Evolutionary conservation across 2,113 vertebrate species (phyloP).

Genomic region (Microcebus ravelobensis): DNA sequence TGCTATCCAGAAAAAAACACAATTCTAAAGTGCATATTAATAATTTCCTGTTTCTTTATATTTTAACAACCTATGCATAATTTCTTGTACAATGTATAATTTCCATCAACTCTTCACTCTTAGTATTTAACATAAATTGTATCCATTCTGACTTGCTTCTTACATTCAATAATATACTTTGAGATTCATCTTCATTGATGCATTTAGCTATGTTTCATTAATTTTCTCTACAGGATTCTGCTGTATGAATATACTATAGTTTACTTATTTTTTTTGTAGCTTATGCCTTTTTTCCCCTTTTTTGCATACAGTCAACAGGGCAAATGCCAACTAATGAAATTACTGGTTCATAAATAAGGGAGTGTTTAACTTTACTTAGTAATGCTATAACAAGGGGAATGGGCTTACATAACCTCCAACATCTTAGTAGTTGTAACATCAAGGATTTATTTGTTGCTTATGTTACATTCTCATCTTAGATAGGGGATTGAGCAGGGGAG

Average conservation of each 20-base stretch:
- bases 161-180: background rate
- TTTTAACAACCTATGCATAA: background rate
- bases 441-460: background rate
- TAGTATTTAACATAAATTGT: background rate
- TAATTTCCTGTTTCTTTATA: background rate
- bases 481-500: background rate
- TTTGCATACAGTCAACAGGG: background rate
- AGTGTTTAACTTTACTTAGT: background rate
- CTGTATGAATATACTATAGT: background rate
- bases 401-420: background rate
- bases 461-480: background rate
- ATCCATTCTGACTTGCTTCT: background rate
- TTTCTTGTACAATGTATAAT: background rate
- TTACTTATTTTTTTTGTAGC: background rate
- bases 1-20: background rate
- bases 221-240: background rate
- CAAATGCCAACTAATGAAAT: background rate
- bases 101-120: background rate
- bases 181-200: slow-evolving; percentile 7
- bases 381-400: background rate
- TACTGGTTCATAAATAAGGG: background rate
- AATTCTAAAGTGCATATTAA: background rate
- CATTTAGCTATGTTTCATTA: slow-evolving; percentile 20
- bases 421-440: background rate
- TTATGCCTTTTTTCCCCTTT: background rate